Percentiles rank a stretch among this genome's conserved stretches.
phyloP scores from a whole-genome alignment of 2,888 invertebrate species.

The Epiblema foenella region DNA sequence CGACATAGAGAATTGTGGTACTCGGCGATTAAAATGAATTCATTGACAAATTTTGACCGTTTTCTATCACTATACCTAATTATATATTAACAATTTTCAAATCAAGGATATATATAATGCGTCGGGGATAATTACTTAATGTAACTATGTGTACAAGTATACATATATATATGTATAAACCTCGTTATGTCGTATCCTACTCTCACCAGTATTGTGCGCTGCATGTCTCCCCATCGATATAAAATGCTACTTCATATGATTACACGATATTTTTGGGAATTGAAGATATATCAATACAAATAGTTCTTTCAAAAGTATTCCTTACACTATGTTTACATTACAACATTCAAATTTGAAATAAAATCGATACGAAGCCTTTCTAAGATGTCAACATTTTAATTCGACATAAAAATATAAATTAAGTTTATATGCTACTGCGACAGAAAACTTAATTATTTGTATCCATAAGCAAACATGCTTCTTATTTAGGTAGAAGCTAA shows the following conservation, averaged over 20 bases:
- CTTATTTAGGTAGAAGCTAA: conserved; percentile 10
- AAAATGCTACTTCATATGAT: conserved; percentile 62
- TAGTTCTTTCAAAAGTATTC: conserved; percentile 16
- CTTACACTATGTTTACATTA: conserved; percentile 19
- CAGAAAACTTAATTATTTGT: conserved; percentile 19
- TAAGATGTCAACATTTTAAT: conserved; percentile 28
- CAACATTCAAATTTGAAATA: conserved; percentile 54
- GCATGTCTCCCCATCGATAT: conserved; percentile 72
- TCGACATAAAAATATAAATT: conserved; percentile 19
- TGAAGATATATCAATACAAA: conserved; percentile 29
- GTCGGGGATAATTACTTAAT: conserved; percentile 18
- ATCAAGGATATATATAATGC: conserved; percentile 4
- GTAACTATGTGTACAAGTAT: conserved; percentile 30
- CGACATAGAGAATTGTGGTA: background rate
- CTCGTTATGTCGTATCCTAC: conserved; percentile 58
- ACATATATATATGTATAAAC: conserved; percentile 57
- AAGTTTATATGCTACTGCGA: background rate
- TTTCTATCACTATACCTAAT: conserved; percentile 20
- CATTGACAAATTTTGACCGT: conserved; percentile 7
- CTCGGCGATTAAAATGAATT: background rate
- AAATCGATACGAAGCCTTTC: conserved; percentile 41
- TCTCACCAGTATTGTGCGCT: conserved; percentile 83
- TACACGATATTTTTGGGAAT: conserved; percentile 40
- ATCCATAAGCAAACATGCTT: conserved; percentile 20
- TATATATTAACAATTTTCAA: conserved; percentile 3